Conservation (phyloP, 2,113 vertebrate genomes). For the Mobula birostris region DNA sequence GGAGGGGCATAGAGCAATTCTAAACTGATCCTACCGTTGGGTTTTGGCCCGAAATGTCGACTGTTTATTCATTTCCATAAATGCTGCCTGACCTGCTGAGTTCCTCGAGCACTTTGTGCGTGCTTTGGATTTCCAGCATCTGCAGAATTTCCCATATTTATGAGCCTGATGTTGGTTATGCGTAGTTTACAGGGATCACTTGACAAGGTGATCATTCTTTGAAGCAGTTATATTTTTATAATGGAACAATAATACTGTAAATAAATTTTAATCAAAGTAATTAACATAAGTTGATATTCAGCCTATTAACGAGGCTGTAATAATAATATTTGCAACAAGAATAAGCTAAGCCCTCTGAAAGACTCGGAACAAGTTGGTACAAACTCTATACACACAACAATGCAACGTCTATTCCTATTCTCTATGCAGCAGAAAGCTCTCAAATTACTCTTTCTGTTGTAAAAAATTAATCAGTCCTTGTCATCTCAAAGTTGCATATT, state of each 20-base stretch:
- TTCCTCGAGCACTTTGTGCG: too few species aligned
- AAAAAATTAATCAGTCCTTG: not conserved
- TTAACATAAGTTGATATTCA: not conserved
- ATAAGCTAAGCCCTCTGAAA: not conserved
- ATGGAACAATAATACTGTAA: not conserved
- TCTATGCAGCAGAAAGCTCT: not conserved
- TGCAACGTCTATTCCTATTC: not conserved
- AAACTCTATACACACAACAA: too few species aligned
- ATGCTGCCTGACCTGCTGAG: too few species aligned
- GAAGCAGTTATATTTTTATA: not conserved
- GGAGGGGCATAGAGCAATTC: not conserved
- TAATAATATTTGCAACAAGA: not conserved
- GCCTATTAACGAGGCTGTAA: not conserved
- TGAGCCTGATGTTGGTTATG: not conserved
- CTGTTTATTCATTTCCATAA: too few species aligned
- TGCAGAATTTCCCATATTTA: too few species aligned
- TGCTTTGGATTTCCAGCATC: too few species aligned
- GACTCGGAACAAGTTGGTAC: too few species aligned
- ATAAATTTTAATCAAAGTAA: not conserved
- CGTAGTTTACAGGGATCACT: not conserved
- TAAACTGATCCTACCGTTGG: not conserved
- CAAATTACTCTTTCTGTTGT: not conserved
- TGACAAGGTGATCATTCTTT: not conserved
- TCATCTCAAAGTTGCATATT: not conserved
- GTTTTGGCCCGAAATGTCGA: too few species aligned